Conservation (phyloP, 2,888 invertebrate genomes). For the Muschampia staudingeri region DNA sequence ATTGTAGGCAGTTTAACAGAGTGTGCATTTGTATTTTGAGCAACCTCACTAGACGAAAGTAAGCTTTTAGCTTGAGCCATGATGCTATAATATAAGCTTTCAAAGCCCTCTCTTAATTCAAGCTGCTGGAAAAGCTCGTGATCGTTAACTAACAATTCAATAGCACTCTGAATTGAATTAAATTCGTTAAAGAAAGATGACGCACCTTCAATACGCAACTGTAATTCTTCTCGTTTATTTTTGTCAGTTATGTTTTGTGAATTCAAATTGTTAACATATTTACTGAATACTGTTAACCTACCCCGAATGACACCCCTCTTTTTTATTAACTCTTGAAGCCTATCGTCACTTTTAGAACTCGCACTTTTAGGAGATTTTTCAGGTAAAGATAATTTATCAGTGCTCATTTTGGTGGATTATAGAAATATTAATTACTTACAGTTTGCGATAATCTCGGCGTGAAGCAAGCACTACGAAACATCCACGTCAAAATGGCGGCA, state of each 20-base stretch:
- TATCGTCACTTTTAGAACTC: slow-evolving; percentile 1
- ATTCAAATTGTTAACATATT: slow-evolving; percentile 21
- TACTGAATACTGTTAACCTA: slow-evolving; percentile 27
- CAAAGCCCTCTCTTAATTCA: slow-evolving; percentile 31
- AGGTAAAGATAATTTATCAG: background rate
- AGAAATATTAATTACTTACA: slow-evolving; percentile 13
- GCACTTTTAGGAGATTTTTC: slow-evolving; percentile 23
- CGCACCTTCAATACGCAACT: slow-evolving; percentile 25
- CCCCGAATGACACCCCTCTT: slow-evolving; percentile 28
- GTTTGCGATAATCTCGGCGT: slow-evolving; percentile 11
- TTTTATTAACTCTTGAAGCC: slow-evolving; percentile 17
- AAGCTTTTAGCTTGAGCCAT: slow-evolving; percentile 20
- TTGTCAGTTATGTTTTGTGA: background rate
- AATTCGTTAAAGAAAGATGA: slow-evolving; percentile 32
- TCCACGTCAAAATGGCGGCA: slow-evolving; percentile 4
- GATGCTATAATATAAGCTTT: slow-evolving; percentile 24
- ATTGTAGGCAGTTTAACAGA: slow-evolving; percentile 45
- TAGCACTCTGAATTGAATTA: slow-evolving; percentile 21
- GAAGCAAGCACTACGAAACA: background rate
- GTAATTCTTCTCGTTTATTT: slow-evolving; percentile 22
- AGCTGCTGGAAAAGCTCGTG: slow-evolving; percentile 33
- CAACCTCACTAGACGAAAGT: slow-evolving; percentile 31
- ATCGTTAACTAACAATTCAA: slow-evolving; percentile 26
- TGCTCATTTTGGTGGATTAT: slow-evolving; percentile 32
- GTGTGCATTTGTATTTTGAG: slow-evolving; percentile 19